A percentile compares a stretch with the other conserved stretches of the same genome.
phyloP scores from a whole-genome alignment of 1,140 invertebrate genomes.

The Sipha flava region DNA sequence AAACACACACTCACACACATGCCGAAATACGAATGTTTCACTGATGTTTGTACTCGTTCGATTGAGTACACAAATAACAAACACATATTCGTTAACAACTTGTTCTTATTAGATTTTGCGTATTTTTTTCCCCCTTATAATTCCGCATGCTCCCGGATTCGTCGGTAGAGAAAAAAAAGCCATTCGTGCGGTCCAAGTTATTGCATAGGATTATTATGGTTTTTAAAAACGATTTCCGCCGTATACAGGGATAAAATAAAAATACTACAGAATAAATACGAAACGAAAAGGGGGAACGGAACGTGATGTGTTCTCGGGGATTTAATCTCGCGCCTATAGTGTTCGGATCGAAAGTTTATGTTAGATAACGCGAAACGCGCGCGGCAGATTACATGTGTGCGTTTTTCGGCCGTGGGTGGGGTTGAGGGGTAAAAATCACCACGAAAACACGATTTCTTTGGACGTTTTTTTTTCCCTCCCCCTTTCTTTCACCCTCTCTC shows the following conservation, averaged over 20 bases:
- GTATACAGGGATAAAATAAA: too few species aligned
- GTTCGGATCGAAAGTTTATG: neutral
- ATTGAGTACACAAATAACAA: too few species aligned
- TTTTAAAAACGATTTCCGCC: slow-evolving; percentile 3
- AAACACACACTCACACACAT: too few species aligned
- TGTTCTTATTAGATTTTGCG: neutral
- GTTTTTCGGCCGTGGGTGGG: too few species aligned
- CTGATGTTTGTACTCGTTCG: neutral
- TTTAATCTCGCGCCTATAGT: slow-evolving; percentile 5
- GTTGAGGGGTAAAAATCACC: neutral
- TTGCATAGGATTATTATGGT: slow-evolving; percentile 23
- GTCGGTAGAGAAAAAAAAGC: neutral
- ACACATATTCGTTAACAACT: neutral
- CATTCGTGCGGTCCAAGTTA: slow-evolving; percentile 16
- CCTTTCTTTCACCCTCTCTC: too few species aligned
- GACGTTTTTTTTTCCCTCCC: neutral
- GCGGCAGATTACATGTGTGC: neutral
- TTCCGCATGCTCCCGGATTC: neutral
- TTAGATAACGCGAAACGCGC: neutral
- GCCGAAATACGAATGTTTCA: neutral
- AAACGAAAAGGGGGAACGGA: neutral
- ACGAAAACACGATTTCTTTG: neutral
- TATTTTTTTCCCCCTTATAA: neutral
- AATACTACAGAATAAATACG: neutral
- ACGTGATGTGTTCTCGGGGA: neutral